Conservation (phyloP, 2,797 vertebrate species). For the Melanotaenia nigrans region DNA sequence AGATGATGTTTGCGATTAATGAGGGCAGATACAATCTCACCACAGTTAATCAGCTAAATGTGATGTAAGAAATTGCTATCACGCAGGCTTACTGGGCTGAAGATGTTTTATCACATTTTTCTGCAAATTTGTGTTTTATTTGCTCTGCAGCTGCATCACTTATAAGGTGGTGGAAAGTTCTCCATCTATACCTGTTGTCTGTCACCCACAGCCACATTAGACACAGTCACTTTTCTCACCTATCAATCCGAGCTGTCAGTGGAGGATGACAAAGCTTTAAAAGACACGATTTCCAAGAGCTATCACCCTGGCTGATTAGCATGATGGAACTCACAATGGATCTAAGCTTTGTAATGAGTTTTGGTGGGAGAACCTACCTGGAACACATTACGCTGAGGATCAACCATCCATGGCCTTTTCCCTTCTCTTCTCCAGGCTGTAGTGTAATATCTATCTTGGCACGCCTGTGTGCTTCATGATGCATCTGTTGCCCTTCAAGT, state of each 20-base stretch:
- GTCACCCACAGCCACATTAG: constrained; percentile 64
- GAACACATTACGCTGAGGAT: constrained; percentile 52
- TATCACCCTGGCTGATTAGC: constrained; percentile 58
- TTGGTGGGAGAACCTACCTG: constrained; percentile 49
- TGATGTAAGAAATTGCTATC: constrained; percentile 37
- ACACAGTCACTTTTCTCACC: constrained; percentile 63
- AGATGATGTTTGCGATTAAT: constrained; percentile 16
- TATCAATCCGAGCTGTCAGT: constrained; percentile 58
- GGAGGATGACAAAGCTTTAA: constrained; percentile 38
- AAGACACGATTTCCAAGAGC: constrained; percentile 44
- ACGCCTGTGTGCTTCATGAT: constrained; percentile 34
- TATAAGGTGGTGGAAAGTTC: constrained; percentile 57
- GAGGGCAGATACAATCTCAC: constrained; percentile 20
- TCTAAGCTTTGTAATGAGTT: constrained; percentile 42
- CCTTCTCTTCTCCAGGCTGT: constrained; percentile 13
- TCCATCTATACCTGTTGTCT: constrained; percentile 65
- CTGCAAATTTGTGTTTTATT: constrained; percentile 68
- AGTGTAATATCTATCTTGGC: constrained; percentile 57
- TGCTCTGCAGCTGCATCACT: constrained; percentile 37
- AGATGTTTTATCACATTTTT: constrained; percentile 58
- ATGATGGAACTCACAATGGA: constrained; percentile 48
- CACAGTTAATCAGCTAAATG: constrained; percentile 26
- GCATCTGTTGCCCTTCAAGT: constrained; percentile 70
- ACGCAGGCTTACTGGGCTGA: constrained; percentile 40
- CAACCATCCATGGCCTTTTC: constrained; percentile 40